Evolutionary conservation across 2,797 vertebrate species (phyloP).

Genomic region (Gymnopithys bicolor): DNA sequence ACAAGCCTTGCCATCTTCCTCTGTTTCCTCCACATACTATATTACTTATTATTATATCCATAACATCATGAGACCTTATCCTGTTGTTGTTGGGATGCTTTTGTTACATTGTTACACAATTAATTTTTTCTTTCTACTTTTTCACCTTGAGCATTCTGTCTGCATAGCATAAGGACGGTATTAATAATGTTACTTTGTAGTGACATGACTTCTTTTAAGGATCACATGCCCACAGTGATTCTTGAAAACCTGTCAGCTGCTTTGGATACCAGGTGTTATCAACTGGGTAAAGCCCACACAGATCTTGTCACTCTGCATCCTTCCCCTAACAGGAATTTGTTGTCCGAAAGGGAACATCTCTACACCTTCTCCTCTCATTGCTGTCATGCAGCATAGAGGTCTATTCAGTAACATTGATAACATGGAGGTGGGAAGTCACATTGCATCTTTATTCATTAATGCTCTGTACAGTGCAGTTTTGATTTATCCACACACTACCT

Average conservation of each 20-base stretch:
- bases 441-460: background rate
- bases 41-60: background rate
- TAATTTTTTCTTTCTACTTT: background rate
- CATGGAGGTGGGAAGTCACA: background rate
- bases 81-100: background rate
- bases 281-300: background rate
- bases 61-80: background rate
- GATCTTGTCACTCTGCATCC: background rate
- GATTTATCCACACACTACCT: background rate
- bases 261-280: background rate
- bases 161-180: rapidly evolving
- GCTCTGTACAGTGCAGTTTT: background rate
- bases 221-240: background rate
- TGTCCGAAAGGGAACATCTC: background rate
- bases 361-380: background rate
- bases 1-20: background rate
- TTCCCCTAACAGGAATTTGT: background rate
- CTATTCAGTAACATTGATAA: background rate
- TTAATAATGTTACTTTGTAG: background rate
- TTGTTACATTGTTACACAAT: background rate
- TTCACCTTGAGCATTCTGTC: background rate
- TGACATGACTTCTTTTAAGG: background rate
- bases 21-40: background rate
- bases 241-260: background rate
- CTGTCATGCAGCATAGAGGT: background rate